These are phyloP conservation scores for Anguilla japonica DNA, from an alignment of 2,113 vertebrate species.

Conservation along the genomic window DNA sequence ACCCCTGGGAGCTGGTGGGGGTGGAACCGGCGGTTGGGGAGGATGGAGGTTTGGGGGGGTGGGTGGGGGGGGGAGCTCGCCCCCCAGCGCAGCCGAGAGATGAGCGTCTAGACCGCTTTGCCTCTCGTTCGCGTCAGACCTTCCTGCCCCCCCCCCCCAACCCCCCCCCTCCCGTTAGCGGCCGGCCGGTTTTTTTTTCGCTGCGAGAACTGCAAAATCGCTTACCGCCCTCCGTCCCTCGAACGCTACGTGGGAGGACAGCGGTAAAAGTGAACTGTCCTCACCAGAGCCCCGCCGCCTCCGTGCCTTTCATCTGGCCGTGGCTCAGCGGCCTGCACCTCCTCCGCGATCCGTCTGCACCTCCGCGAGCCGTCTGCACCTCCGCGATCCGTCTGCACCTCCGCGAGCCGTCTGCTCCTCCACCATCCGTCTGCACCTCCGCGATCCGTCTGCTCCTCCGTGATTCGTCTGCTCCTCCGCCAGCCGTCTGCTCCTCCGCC, in stretches of 20 bases:
- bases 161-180: background rate
- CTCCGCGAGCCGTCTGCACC: background rate
- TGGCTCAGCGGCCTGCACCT: background rate
- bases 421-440: too few relatives aligned
- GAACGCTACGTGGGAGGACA: background rate
- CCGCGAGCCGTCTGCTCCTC: too few relatives aligned
- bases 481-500: too few relatives aligned
- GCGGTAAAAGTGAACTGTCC: background rate
- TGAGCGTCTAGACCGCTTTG: constrained; percentile 15
- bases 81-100: constrained; percentile 6
- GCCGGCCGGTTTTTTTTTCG: background rate
- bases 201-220: background rate
- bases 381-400: too few relatives aligned
- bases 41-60: background rate
- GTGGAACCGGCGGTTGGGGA: background rate
- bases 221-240: background rate
- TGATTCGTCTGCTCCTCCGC: too few relatives aligned
- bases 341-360: too few relatives aligned
- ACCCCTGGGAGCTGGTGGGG: background rate
- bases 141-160: background rate
- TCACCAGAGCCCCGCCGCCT: background rate
- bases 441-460: too few relatives aligned
- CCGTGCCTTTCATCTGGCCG: background rate
- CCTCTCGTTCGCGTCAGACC: background rate
- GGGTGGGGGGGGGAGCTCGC: background rate